These are phyloP conservation scores for Drosophila affinis DNA, from an alignment of 2,888 invertebrate species.

Conservation along the genomic window DNA sequence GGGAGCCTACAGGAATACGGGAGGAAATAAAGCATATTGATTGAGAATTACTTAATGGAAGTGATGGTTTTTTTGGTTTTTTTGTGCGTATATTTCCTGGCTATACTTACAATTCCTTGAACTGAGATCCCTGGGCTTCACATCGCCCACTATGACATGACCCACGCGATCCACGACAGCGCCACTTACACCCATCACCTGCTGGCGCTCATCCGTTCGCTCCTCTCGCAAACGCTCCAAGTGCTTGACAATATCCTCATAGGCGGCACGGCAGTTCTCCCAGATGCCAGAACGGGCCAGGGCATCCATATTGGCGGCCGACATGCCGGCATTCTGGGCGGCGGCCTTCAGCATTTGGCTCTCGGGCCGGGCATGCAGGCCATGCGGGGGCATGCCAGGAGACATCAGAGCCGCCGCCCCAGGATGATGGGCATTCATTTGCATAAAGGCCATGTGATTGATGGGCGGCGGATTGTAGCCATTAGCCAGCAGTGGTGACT, in stretches of 20 bases:
- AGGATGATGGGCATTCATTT: slow-evolving; percentile 91
- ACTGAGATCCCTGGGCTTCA: slow-evolving; percentile 93
- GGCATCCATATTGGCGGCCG: slow-evolving; percentile 91
- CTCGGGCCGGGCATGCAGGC: slow-evolving; percentile 90
- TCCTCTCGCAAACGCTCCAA: slow-evolving; percentile 97
- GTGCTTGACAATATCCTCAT: slow-evolving; percentile 97
- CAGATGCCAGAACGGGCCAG: slow-evolving; percentile 95
- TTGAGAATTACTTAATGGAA: background rate
- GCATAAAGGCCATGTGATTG: slow-evolving; percentile 97
- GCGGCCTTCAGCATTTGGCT: slow-evolving; percentile 89
- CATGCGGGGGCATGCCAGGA: slow-evolving; percentile 94
- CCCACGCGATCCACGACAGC: slow-evolving; percentile 52
- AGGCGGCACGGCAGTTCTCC: slow-evolving; percentile 97
- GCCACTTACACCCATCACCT: slow-evolving; percentile 86
- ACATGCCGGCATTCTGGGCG: slow-evolving; percentile 89
- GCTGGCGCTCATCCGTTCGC: slow-evolving; percentile 93
- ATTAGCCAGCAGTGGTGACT: slow-evolving; percentile 95
- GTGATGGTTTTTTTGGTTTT: background rate
- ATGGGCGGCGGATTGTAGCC: slow-evolving; percentile 97
- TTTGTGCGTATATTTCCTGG: background rate
- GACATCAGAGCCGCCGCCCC: slow-evolving; percentile 91
- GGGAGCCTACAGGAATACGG: slow-evolving; percentile 85
- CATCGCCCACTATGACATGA: slow-evolving; percentile 86
- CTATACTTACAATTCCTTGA: slow-evolving; percentile 91
- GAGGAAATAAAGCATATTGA: background rate